These are phyloP conservation scores for Zaprionus lachaisei DNA, from an alignment of 1,140 invertebrate species.

Conservation along the genomic window DNA sequence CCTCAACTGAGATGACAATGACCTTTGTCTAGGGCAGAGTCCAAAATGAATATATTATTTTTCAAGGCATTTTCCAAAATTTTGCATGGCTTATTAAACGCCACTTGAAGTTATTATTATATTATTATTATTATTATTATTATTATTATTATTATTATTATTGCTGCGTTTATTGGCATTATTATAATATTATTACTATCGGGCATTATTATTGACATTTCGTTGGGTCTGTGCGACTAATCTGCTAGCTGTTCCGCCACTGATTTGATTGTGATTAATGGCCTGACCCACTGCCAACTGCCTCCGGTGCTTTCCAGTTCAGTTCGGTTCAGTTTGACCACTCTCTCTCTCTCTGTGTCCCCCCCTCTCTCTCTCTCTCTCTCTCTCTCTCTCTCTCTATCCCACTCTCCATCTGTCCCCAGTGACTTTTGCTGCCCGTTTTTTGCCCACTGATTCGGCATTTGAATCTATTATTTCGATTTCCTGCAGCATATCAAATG, in stretches of 20 bases:
- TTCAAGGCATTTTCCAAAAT: too few relatives aligned
- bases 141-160: conserved; percentile 60
- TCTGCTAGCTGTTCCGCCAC: conserved; percentile 65
- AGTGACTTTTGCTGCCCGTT: not conserved
- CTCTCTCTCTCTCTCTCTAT: not conserved
- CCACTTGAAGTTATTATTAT: conserved; percentile 58
- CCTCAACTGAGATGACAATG: conserved; percentile 14
- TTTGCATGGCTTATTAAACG: conserved; percentile 18
- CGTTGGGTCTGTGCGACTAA: conserved; percentile 35
- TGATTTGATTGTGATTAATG: conserved; percentile 79
- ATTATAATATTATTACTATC: conserved; percentile 43
- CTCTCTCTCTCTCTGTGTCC: not conserved
- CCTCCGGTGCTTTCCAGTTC: conserved; percentile 16
- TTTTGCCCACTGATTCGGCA: conserved; percentile 21
- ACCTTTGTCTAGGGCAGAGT: conserved; percentile 24
- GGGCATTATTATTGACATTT: conserved; percentile 58
- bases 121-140: conserved; percentile 56
- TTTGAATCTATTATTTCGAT: conserved; percentile 63
- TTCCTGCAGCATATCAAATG: conserved; percentile 51
- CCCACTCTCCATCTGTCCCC: not conserved
- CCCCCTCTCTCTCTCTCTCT: not conserved
- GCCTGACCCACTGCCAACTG: conserved; percentile 31
- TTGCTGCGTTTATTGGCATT: conserved; percentile 57
- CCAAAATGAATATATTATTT: conserved; percentile 5
- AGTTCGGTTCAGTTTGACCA: too few relatives aligned